A percentile compares a stretch with the other conserved stretches of the same genome.
Conservation (phyloP, 2,888 invertebrate genomes). For the Ditula angustiorana region DNA sequence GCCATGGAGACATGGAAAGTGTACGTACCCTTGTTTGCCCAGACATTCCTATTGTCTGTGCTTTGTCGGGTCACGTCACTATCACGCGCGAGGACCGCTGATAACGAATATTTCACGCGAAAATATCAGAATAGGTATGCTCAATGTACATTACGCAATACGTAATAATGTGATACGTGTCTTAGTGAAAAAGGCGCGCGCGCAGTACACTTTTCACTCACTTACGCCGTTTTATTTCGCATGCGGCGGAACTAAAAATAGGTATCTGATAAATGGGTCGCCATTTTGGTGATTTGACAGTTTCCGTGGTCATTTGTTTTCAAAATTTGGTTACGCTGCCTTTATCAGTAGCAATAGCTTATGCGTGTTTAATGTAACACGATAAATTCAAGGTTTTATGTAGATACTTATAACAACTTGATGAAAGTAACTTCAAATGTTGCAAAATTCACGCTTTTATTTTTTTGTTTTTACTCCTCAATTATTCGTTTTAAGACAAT, state of each 20-base stretch:
- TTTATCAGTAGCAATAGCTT: not conserved
- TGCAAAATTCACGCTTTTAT: too few relatives aligned
- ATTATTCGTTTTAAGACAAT: too few relatives aligned
- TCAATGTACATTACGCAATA: conserved; percentile 23
- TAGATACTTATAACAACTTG: not conserved
- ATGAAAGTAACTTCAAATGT: not conserved
- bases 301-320: not conserved
- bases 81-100: conserved; percentile 26
- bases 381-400: not conserved
- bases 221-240: not conserved
- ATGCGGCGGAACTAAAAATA: not conserved
- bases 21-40: not conserved
- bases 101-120: conserved; percentile 19
- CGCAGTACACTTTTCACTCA: not conserved
- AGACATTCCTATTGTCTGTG: conserved; percentile 1
- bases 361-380: not conserved
- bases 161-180: not conserved
- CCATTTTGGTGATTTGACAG: not conserved
- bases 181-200: not conserved
- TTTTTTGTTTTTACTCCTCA: too few relatives aligned
- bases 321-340: not conserved
- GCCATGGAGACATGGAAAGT: not conserved
- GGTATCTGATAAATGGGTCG: not conserved
- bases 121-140: conserved; percentile 26
- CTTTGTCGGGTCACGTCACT: conserved; percentile 32